phyloP scores from a whole-genome alignment of 2,113 vertebrate species.

The Artemisiospiza belli region DNA sequence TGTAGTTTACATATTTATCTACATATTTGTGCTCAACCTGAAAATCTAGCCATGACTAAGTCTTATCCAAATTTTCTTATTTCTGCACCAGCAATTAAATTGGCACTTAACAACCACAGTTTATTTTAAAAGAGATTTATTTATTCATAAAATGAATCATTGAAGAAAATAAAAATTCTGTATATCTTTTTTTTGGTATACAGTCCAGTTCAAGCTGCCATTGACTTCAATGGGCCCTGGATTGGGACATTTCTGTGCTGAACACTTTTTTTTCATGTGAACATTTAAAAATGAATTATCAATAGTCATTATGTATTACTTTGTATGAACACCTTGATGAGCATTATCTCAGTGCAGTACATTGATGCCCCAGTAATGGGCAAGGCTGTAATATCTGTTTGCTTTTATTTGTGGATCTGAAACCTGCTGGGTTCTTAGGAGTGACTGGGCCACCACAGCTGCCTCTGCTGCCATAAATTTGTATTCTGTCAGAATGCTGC shows the following conservation, averaged over 20 bases:
- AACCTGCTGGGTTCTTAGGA: neutral
- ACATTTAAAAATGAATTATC: neutral
- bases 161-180: neutral
- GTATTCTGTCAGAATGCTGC: neutral
- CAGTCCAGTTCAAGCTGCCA: neutral
- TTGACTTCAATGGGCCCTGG: neutral
- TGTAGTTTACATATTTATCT: neutral
- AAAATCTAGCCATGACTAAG: neutral
- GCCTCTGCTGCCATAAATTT: neutral
- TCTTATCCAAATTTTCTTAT: neutral
- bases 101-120: neutral
- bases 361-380: neutral
- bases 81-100: neutral
- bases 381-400: neutral
- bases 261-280: neutral
- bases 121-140: neutral
- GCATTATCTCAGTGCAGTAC: neutral
- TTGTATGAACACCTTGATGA: neutral
- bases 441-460: rapidly evolving
- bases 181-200: rapidly evolving
- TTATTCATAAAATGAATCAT: neutral
- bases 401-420: neutral
- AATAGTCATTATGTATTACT: neutral
- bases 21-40: neutral
- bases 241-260: neutral